Conservation (phyloP, 2,797 vertebrate species). For the Mastacembelus armatus region DNA sequence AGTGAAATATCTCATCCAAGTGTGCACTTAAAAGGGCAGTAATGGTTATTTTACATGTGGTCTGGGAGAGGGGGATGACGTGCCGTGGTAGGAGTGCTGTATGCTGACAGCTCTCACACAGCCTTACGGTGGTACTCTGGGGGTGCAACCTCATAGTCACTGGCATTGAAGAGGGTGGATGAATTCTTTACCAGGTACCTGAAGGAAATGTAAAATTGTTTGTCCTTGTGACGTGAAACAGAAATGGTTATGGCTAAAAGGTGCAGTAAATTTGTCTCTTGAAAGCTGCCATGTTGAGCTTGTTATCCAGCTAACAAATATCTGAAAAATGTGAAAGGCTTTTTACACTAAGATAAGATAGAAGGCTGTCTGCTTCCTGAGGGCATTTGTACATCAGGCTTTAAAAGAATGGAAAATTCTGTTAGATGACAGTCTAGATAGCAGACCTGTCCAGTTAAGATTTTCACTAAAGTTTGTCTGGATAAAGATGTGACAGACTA, state of each 20-base stretch:
- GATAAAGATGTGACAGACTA: not conserved
- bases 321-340: not conserved
- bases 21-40: constrained; percentile 37
- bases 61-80: constrained; percentile 8
- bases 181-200: constrained; percentile 97
- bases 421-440: constrained; percentile 1
- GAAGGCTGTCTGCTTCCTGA: not conserved
- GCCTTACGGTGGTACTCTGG: constrained; percentile 96
- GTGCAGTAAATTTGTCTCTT: not conserved
- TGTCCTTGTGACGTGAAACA: not conserved
- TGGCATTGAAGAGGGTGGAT: constrained; percentile 89
- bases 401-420: constrained; percentile 1
- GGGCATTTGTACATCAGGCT: not conserved
- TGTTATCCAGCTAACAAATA: not conserved
- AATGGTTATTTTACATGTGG: constrained; percentile 40
- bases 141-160: constrained; percentile 95
- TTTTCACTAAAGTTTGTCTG: not conserved
- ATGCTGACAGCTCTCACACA: constrained; percentile 78
- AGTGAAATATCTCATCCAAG: constrained; percentile 57
- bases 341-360: constrained; percentile 1
- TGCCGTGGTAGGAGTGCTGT: constrained; percentile 7
- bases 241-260: not conserved
- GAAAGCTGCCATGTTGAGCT: not conserved
- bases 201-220: not conserved
- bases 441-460: no score